phyloP scores from a whole-genome alignment of 2,888 invertebrate species.

The Parascotia fuliginaria region DNA sequence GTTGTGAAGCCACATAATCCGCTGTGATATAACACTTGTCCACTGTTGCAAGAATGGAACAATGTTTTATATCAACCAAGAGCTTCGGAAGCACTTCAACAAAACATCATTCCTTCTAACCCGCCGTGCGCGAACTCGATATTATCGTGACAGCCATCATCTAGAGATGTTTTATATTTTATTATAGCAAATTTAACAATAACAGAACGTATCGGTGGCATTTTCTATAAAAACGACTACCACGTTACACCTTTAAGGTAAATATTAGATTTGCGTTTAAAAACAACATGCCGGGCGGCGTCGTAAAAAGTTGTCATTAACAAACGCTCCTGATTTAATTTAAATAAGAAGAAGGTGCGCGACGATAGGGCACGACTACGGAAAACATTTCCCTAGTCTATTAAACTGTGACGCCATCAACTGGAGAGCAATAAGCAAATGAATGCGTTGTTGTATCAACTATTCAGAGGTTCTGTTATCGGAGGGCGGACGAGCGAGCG shows the following conservation, averaged over 20 bases:
- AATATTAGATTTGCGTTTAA: conserved; percentile 18
- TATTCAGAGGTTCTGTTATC: conserved; percentile 69
- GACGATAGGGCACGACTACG: conserved; percentile 66
- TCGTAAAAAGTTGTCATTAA: conserved; percentile 49
- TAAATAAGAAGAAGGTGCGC: conserved; percentile 50
- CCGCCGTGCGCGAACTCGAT: conserved; percentile 41
- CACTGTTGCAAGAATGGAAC: conserved; percentile 48
- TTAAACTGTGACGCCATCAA: conserved; percentile 67
- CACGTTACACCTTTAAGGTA: conserved; percentile 7
- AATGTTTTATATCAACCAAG: conserved; percentile 48
- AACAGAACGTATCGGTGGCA: conserved; percentile 16
- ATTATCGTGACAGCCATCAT: conserved; percentile 50
- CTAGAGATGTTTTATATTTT: conserved; percentile 36
- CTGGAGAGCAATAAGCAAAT: conserved; percentile 75
- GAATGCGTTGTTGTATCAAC: conserved; percentile 67
- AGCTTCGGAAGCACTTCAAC: conserved; percentile 56
- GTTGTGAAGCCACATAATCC: conserved; percentile 44
- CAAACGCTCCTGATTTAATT: conserved; percentile 52
- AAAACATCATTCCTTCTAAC: conserved; percentile 52
- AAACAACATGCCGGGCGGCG: conserved; percentile 16
- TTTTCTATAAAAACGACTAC: conserved; percentile 5
- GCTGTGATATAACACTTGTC: conserved; percentile 45
- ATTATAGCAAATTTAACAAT: conserved; percentile 26
- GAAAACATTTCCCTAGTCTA: conserved; percentile 65
- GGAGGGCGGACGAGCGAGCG: conserved; percentile 55